Base-by-base conservation (phyloP, 2,797 vertebrate species). In the Pygocentrus nattereri region DNA sequence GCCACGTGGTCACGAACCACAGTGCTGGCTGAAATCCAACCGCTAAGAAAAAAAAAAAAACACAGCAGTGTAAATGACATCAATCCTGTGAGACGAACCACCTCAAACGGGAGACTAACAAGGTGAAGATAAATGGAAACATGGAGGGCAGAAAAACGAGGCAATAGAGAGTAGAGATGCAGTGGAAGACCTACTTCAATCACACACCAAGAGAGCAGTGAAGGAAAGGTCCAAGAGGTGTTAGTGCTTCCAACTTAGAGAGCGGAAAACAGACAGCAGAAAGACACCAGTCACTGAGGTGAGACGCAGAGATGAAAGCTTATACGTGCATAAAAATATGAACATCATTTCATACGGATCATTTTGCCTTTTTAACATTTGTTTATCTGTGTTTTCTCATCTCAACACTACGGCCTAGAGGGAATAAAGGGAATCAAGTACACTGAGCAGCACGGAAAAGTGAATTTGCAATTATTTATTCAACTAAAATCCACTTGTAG, bases 1-100 rank as follows among this genome's bases (percentile, higher is more conserved):
- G 96, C 90, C 81, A 90, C 13, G 88, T 95, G 90, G 0, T 0
- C 0, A 0, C 16, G 0, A 18, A 96, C 31, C 21, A 84, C 47
- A 0, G 90, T 78, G 31, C 99, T 84, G 0, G 97, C 94, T 1
- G 93, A 47, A 4, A 99, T 97, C 98, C 98, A 99, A 0, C 98
- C 98, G 0, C 98, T 99, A 88, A 0, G 85, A 69, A 34, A 27
- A 50, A 69, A 34, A 27, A 50, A 34, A 50, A 69, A 13, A 44
- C 1, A 23, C 0, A 62, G 49, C 52, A 49, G 18, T 23, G 21
- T 68, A 25, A 18, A 38, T 30, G 23, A 6, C 1, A 74, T 23
- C 23, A 59, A n/a, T 64, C 10, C 13, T 41, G 16, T 15, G n/a
- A 21, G 41, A 67, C 15, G 18, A 47, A 25, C 4, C 31, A n/a